phyloP scores from a whole-genome alignment of 2,888 invertebrate genomes.

The Heliconius aoede region DNA sequence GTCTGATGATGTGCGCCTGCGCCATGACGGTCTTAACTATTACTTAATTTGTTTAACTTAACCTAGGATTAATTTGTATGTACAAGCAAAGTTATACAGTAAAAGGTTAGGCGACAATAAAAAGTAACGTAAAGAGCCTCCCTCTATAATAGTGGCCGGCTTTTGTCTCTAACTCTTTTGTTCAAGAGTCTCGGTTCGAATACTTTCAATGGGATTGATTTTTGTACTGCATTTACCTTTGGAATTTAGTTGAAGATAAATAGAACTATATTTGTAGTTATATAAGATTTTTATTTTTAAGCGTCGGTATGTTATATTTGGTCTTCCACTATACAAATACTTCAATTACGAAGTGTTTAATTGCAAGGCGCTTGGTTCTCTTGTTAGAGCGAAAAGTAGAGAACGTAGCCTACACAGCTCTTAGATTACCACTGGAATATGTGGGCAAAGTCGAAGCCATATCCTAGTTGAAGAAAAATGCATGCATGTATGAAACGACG shows the following conservation, averaged over 20 bases:
- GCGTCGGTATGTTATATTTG: background rate
- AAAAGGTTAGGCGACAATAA: conserved; percentile 75
- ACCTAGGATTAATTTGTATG: background rate
- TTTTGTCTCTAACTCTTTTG: conserved; percentile 64
- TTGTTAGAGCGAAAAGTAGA: too few relatives aligned
- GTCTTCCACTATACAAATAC: background rate
- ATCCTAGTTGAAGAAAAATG: too few relatives aligned
- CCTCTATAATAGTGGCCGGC: conserved; percentile 62
- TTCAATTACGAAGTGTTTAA: background rate
- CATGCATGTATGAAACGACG: too few relatives aligned
- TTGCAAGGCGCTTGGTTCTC: too few relatives aligned
- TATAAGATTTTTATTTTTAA: background rate
- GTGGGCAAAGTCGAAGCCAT: too few relatives aligned
- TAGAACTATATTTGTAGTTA: conserved; percentile 6
- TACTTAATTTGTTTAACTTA: background rate
- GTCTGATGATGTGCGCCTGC: background rate
- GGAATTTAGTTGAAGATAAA: conserved; percentile 52
- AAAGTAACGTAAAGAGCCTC: conserved; percentile 68
- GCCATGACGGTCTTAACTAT: background rate
- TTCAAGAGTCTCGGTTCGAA: conserved; percentile 47
- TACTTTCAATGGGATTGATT: conserved; percentile 68
- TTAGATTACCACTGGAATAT: too few relatives aligned
- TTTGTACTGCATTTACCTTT: conserved; percentile 66
- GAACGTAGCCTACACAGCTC: too few relatives aligned
- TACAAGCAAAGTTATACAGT: conserved; percentile 71